Conservation (phyloP, 2,888 invertebrate genomes). For the Punctoribates punctum region DNA sequence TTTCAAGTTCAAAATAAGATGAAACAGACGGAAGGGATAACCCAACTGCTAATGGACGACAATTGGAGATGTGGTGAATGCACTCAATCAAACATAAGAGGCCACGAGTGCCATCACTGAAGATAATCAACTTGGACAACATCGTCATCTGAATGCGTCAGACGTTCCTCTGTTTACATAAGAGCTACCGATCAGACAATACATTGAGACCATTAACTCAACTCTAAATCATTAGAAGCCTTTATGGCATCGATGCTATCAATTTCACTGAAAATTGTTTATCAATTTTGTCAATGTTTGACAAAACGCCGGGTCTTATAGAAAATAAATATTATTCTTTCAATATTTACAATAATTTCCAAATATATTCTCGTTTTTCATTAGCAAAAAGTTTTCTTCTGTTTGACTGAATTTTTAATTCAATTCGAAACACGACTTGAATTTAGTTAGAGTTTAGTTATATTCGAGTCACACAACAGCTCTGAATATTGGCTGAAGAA, state of each 20-base stretch:
- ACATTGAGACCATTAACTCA: background rate
- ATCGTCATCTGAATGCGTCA: conserved; percentile 2
- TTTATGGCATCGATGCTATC: background rate
- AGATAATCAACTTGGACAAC: background rate
- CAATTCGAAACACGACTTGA: background rate
- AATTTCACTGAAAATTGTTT: background rate
- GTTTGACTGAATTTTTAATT: background rate
- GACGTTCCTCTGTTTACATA: conserved; percentile 1
- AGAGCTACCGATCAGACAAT: background rate
- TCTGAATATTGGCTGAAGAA: too few relatives aligned
- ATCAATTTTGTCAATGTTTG: background rate
- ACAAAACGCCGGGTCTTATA: background rate
- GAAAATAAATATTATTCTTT: background rate
- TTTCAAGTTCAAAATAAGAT: conserved; percentile 6
- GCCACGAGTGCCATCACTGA: background rate
- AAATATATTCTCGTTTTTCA: background rate
- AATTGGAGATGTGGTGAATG: conserved; percentile 18
- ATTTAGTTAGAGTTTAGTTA: conserved; percentile 8
- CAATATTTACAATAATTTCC: background rate
- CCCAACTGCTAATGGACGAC: conserved; percentile 15
- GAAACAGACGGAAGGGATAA: conserved; percentile 27
- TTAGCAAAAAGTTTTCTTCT: background rate
- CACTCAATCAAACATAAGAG: conserved; percentile 13
- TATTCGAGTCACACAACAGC: too few relatives aligned
- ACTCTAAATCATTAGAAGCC: background rate